These are phyloP conservation scores for Phalacrocorax carbo DNA, from an alignment of 2,113 vertebrate species.

Conservation along the genomic window DNA sequence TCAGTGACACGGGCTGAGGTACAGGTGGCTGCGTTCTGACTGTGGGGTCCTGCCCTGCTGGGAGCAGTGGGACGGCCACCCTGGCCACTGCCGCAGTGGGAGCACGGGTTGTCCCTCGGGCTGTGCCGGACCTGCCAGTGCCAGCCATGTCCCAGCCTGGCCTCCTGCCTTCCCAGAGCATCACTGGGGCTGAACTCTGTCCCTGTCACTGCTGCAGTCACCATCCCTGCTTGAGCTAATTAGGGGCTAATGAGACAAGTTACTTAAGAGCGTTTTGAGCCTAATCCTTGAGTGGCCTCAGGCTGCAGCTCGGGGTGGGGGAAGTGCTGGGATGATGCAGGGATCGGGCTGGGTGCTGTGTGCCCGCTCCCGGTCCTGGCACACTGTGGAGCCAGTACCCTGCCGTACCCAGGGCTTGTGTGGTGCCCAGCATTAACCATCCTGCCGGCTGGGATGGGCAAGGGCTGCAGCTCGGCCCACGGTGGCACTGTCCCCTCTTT, in stretches of 20 bases:
- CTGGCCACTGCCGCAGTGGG: not conserved
- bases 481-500: not conserved
- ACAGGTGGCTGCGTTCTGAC: fast-evolving
- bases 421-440: fast-evolving
- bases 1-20: not conserved
- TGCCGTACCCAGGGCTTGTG: too few species aligned
- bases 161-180: not conserved
- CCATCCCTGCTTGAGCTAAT: conserved; percentile 20
- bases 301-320: not conserved
- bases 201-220: not conserved
- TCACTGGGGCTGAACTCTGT: not conserved
- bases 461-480: not conserved
- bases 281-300: conserved; percentile 9
- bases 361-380: not conserved
- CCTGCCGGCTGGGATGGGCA: fast-evolving
- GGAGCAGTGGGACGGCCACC: not conserved
- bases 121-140: fast-evolving
- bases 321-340: not conserved
- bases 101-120: not conserved
- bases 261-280: conserved; percentile 13
- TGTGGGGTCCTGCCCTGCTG: not conserved
- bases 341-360: not conserved
- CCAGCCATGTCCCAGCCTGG: not conserved
- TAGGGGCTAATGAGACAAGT: conserved; percentile 43
- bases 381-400: fast-evolving